Conservation (phyloP, 2,113 vertebrate genomes). For the Romanogobio albipinnatus region DNA sequence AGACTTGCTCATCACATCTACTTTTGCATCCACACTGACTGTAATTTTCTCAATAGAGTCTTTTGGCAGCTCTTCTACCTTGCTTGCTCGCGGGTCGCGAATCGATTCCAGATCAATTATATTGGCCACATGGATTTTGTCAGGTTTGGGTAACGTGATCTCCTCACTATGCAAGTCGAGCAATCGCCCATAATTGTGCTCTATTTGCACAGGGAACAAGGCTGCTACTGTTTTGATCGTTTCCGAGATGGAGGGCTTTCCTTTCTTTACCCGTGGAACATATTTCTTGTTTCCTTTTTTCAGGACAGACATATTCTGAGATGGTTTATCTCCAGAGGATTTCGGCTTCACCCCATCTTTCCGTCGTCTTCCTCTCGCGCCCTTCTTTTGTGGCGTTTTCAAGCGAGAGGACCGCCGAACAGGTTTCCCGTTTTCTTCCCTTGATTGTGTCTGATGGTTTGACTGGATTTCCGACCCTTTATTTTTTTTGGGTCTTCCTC, state of each 20-base stretch:
- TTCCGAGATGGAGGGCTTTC: slow-evolving; percentile 26
- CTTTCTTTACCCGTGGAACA: slow-evolving; percentile 33
- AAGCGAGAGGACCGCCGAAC: slow-evolving; percentile 56
- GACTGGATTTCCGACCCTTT: slow-evolving; percentile 57
- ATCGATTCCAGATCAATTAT: slow-evolving; percentile 31
- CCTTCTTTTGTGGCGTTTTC: slow-evolving; percentile 62
- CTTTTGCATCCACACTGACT: slow-evolving; percentile 43
- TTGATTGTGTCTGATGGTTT: slow-evolving; percentile 56
- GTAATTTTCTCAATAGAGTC: slow-evolving; percentile 51
- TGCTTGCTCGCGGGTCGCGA: slow-evolving; percentile 15
- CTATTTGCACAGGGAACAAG: slow-evolving; percentile 65
- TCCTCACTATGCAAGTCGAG: slow-evolving; percentile 47
- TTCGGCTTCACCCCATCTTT: slow-evolving; percentile 40
- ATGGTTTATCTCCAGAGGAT: slow-evolving; percentile 67
- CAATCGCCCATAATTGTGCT: slow-evolving; percentile 74
- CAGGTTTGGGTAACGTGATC: slow-evolving; percentile 45
- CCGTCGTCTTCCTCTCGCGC: slow-evolving; percentile 58
- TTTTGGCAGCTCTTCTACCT: not conserved
- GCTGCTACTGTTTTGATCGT: slow-evolving; percentile 62
- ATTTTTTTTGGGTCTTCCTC: slow-evolving; percentile 61
- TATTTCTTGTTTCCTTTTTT: slow-evolving; percentile 64
- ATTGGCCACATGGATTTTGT: slow-evolving; percentile 36
- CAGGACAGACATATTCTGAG: slow-evolving; percentile 55
- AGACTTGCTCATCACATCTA: slow-evolving; percentile 26
- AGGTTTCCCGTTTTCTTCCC: slow-evolving; percentile 59